Evolutionary conservation across 2,797 vertebrate genomes (phyloP).

Genomic region (Lutjanus argentimaculatus): DNA sequence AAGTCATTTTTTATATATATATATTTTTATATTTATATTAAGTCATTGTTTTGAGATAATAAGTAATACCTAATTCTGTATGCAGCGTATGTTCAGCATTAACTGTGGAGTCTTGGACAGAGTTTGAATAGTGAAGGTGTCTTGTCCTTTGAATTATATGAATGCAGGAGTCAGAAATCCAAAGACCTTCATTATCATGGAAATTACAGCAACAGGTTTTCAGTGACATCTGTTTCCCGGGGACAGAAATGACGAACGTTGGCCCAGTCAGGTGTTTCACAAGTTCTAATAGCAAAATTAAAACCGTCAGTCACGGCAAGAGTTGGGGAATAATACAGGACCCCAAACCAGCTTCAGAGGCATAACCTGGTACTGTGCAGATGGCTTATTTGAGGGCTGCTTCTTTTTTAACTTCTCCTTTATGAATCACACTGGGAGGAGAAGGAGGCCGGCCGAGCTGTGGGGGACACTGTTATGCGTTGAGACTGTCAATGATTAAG

Average conservation of each 20-base stretch:
- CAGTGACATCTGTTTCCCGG: slow-evolving; percentile 9
- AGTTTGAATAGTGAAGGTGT: neutral
- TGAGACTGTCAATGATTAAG: slow-evolving; percentile 40
- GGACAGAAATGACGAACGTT: neutral
- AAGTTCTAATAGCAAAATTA: slow-evolving; percentile 6
- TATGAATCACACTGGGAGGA: slow-evolving; percentile 28
- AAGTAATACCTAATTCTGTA: too few species aligned
- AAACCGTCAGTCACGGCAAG: slow-evolving; percentile 16
- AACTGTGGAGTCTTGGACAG: too few species aligned
- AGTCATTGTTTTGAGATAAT: too few species aligned
- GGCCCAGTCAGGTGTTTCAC: neutral
- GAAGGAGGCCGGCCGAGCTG: neutral
- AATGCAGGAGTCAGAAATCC: neutral
- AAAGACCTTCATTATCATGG: slow-evolving; percentile 31
- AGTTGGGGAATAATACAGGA: neutral
- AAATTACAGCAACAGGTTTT: slow-evolving; percentile 31
- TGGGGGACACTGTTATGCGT: slow-evolving; percentile 20
- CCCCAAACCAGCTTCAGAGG: neutral
- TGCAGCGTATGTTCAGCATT: too few species aligned
- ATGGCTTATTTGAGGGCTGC: slow-evolving; percentile 8
- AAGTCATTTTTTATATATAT: too few species aligned
- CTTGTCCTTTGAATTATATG: neutral
- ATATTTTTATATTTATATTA: too few species aligned
- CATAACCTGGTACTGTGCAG: neutral
- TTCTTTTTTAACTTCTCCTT: slow-evolving; percentile 22